Evolutionary conservation across 2,113 vertebrate species (phyloP).

Genomic region (Podilymbus podiceps): DNA sequence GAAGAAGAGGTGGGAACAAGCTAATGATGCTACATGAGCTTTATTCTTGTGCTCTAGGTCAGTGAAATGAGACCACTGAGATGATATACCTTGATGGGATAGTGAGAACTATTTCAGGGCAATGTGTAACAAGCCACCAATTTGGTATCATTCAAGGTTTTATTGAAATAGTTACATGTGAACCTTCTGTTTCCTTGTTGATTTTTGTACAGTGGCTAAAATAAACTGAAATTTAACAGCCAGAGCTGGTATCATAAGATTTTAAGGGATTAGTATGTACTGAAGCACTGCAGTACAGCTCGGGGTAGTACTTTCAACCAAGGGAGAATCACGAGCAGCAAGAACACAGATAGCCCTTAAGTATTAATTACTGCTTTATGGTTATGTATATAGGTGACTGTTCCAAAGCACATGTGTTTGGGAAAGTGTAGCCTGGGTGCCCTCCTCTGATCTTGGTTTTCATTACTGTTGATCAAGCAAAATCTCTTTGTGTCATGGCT

Average conservation of each 20-base stretch:
- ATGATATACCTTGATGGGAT: background rate
- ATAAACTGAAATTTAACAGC: accelerated
- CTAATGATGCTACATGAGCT: background rate
- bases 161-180: background rate
- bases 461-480: background rate
- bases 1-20: background rate
- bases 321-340: background rate
- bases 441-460: background rate
- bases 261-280: background rate
- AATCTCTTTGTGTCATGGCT: background rate
- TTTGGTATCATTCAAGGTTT: background rate
- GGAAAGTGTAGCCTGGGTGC: background rate
- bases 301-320: background rate
- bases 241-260: accelerated
- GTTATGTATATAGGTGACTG: background rate
- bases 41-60: background rate
- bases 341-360: background rate
- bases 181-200: background rate
- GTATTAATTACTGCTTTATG: background rate
- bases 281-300: background rate
- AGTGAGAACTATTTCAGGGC: background rate
- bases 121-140: background rate
- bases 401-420: background rate
- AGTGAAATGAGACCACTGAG: background rate
- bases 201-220: background rate